These are phyloP conservation scores for Pogonomyrmex barbatus DNA, from an alignment of 1,140 invertebrate genomes.

Conservation along the genomic window DNA sequence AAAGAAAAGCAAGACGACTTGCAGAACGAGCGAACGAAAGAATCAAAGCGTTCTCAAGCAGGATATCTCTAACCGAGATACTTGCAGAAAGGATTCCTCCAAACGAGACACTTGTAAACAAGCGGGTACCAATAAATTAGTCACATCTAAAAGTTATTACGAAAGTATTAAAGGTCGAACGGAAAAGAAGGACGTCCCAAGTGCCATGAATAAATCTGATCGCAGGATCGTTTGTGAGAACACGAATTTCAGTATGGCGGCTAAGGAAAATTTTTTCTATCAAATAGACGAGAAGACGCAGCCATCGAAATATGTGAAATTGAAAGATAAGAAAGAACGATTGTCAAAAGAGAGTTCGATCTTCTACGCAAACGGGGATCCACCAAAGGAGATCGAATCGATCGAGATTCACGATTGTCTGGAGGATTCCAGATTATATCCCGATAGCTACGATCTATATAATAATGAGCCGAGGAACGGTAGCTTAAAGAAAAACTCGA, in stretches of 20 bases:
- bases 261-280: conserved; percentile 67
- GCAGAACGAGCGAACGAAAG: conserved; percentile 31
- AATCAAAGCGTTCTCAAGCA: conserved; percentile 46
- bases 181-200: conserved; percentile 62
- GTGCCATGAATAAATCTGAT: conserved; percentile 25
- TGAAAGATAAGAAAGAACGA: conserved; percentile 1
- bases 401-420: conserved; percentile 44
- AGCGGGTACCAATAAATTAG: conserved; percentile 68
- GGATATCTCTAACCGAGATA: conserved; percentile 18
- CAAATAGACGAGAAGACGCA: conserved; percentile 30
- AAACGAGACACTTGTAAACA: background rate
- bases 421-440: conserved; percentile 68
- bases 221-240: conserved; percentile 65
- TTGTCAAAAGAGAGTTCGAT: conserved; percentile 26
- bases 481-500: background rate
- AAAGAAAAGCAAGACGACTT: conserved; percentile 57
- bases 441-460: conserved; percentile 27
- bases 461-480: conserved; percentile 41
- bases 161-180: conserved; percentile 57
- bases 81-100: conserved; percentile 1
- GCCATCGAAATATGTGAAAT: background rate
- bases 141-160: conserved; percentile 66
- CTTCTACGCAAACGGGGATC: conserved; percentile 25
- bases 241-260: conserved; percentile 79
- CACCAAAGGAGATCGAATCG: conserved; percentile 22